A percentile compares a stretch with the other conserved stretches of the same genome.
Evolutionary conservation across 1,140 invertebrate species (phyloP).

Genomic region (Platorchestia sp.): DNA sequence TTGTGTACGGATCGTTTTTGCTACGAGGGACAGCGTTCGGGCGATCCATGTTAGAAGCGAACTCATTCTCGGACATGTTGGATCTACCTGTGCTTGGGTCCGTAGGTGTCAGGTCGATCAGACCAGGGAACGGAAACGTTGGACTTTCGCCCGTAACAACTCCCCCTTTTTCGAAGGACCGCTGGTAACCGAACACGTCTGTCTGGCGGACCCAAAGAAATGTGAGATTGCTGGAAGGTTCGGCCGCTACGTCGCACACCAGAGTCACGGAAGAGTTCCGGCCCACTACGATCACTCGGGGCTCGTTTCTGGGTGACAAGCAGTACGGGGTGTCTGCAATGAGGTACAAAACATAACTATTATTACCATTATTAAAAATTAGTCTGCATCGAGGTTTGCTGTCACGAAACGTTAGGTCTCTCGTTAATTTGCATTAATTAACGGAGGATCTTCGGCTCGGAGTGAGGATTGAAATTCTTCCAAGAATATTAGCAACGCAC

Average conservation of each 20-base stretch:
- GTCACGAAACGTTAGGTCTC: too few relatives aligned
- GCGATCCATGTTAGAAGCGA: not conserved
- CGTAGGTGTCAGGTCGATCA: conserved; percentile 61
- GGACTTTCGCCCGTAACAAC: conserved; percentile 62
- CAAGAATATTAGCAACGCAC: too few relatives aligned
- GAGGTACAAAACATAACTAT: not conserved
- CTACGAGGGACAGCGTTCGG: not conserved
- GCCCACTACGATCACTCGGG: conserved; percentile 33
- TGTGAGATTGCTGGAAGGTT: conserved; percentile 59
- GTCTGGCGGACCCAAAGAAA: conserved; percentile 56
- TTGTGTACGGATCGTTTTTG: not conserved
- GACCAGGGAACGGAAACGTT: conserved; percentile 52
- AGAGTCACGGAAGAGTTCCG: conserved; percentile 62
- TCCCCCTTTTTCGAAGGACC: conserved; percentile 58
- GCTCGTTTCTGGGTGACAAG: conserved; percentile 10
- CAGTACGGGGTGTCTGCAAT: conserved; percentile 57
- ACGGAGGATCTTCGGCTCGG: too few relatives aligned
- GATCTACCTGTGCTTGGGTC: not conserved
- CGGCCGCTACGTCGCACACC: conserved; percentile 61
- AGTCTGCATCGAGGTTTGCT: too few relatives aligned
- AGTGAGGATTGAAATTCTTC: too few relatives aligned
- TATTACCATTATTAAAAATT: too few relatives aligned
- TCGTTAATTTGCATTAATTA: too few relatives aligned
- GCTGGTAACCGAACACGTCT: conserved; percentile 48
- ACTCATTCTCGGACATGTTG: not conserved